Conservation (phyloP, 30 jellyfish, hydroid and myxozoan genomes). For the Hydractinia symbiolongicarpus region DNA sequence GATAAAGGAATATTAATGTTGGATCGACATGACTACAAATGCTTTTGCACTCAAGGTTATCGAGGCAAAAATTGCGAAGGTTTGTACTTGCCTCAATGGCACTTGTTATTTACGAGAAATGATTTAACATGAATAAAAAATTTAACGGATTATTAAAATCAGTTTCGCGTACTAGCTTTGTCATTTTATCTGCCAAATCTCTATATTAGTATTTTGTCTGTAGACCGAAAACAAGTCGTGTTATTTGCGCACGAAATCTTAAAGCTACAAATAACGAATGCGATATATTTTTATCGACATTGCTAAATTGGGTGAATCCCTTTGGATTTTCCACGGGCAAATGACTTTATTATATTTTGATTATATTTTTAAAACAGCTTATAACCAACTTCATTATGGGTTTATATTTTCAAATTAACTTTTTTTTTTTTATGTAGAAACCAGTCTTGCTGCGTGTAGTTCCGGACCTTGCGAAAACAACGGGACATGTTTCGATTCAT, state of each 20-base stretch:
- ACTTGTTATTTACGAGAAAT: not conserved
- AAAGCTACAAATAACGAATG: too few relatives aligned
- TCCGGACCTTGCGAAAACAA: slow-evolving; percentile 76
- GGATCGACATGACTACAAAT: slow-evolving; percentile 66
- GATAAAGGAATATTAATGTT: slow-evolving; percentile 56
- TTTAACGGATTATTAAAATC: not conserved
- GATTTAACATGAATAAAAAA: not conserved
- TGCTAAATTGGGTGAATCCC: too few relatives aligned
- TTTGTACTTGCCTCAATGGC: not conserved
- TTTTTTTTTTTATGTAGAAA: slow-evolving; percentile 24
- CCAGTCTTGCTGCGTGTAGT: slow-evolving; percentile 81
- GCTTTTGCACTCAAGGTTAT: slow-evolving; percentile 88
- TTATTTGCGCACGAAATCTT: too few relatives aligned
- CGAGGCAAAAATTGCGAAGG: slow-evolving; percentile 88
- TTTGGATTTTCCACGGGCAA: too few relatives aligned
- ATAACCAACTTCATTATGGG: not conserved
- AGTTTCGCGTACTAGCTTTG: too few relatives aligned
- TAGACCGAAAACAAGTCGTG: too few relatives aligned
- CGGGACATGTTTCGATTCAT: slow-evolving; percentile 78
- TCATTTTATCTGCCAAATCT: not conserved
- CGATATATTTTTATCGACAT: too few relatives aligned
- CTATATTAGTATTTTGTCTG: not conserved
- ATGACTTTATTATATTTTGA: too few relatives aligned
- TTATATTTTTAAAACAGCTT: too few relatives aligned
- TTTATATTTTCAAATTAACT: not conserved